Evolutionary conservation across 53 echinoderm and acorn worm species (phyloP).

Genomic region (Antedon mediterranea): DNA sequence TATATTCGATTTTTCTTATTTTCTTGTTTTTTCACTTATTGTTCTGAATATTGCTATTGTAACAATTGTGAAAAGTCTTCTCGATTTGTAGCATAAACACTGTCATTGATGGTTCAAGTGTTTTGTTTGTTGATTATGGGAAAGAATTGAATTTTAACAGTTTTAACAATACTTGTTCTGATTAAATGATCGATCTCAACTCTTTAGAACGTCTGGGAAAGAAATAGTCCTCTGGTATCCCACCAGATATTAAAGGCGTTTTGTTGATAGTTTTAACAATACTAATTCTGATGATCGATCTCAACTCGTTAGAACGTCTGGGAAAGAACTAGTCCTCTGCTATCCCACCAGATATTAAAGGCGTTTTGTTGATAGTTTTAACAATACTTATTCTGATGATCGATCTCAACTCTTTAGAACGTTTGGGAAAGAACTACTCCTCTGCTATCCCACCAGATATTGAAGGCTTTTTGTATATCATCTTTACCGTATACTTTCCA

Average conservation of each 20-base stretch:
- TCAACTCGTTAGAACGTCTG: background rate
- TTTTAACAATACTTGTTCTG: background rate
- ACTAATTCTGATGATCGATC: background rate
- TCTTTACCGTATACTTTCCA: no score
- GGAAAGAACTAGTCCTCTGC: background rate
- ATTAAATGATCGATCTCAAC: background rate
- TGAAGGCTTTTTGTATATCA: background rate
- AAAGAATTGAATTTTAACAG: background rate
- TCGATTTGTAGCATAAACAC: background rate
- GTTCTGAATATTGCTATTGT: background rate
- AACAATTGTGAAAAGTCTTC: background rate
- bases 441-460: background rate
- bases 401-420: background rate
- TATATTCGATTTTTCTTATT: background rate
- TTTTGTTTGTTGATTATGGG: background rate
- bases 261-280: background rate
- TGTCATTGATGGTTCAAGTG: background rate
- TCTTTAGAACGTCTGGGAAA: background rate
- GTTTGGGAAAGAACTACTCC: background rate
- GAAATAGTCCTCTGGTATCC: background rate
- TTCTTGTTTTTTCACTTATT: background rate
- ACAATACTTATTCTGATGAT: background rate
- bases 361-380: background rate
- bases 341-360: background rate
- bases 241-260: background rate